Evolutionary conservation across 2,888 invertebrate genomes (phyloP), one percentile per base, ranked within the genome.

Genomic region (Argyresthia goedartella): DNA sequence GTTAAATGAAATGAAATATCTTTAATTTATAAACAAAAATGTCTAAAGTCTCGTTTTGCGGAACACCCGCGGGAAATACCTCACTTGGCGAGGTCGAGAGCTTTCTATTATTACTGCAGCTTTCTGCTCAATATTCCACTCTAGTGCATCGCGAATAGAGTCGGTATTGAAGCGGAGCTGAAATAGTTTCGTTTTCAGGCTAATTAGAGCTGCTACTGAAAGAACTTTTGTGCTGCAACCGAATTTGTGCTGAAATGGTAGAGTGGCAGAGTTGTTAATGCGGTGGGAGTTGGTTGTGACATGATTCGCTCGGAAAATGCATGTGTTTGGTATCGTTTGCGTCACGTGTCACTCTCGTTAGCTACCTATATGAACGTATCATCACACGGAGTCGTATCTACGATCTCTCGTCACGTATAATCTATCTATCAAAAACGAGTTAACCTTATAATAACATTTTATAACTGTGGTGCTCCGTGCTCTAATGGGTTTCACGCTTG

Each of bases 31-130:
- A 25, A 25, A 25, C 39, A 33, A 50, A 49, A 45, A 46, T 52
- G 55, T 54, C 50, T 46, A 53, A 56, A 57, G 54, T 53, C 39
- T 53, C 55, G 55, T 57, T 60, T 59, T 52, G 55, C 55, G 56
- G 55, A 61, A 62, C 61, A 68, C 67, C 69, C 73, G 69, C 72
- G 74, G 67, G 67, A 75, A 75, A 73, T 66, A 71, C 73, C 75
- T 68, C 75, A 67, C 65, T 75, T 64, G 66, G 55, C 33, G 65
- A 76, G 78, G 79, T 81, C 80, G 81, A 84, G 84, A 73, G 74
- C 71, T 63, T 76, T 82, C 75, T 78, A 77, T 78, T 80, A 82
- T 81, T 76, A 65, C 67, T 59, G 52, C 52, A 10, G 10, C 13
- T 1, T 36, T 50, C 36, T 43, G 50, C 56, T 51, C 46, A 55